Percentiles rank a stretch among this genome's conserved stretches.
phyloP scores from a whole-genome alignment of 2,888 invertebrate species.

The Didymodactylos carnosus region DNA sequence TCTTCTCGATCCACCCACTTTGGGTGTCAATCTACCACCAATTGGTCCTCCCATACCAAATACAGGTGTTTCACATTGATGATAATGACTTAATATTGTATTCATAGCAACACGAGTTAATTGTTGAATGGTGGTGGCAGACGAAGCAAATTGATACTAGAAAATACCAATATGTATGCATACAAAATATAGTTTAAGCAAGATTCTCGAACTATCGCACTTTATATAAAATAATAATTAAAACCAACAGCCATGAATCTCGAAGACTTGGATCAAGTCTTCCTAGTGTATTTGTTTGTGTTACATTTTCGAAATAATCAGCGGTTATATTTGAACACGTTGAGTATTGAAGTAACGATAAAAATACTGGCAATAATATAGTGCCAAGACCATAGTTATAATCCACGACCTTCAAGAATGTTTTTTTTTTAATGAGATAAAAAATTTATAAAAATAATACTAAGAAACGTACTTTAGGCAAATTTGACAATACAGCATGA shows the following conservation, averaged over 20 bases:
- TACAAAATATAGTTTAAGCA: too few species aligned
- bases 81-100: not conserved
- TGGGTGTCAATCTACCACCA: not conserved
- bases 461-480: slow-evolving; percentile 50
- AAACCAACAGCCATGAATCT: slow-evolving; percentile 72
- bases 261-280: slow-evolving; percentile 64
- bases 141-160: not conserved
- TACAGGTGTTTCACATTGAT: not conserved
- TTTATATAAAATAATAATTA: slow-evolving; percentile 83
- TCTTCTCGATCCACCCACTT: not conserved
- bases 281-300: slow-evolving; percentile 61
- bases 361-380: slow-evolving; percentile 60
- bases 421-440: not conserved
- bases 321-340: slow-evolving; percentile 32
- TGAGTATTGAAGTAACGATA: slow-evolving; percentile 57
- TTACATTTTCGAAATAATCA: not conserved
- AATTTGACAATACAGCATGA: slow-evolving; percentile 75
- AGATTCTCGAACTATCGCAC: too few species aligned
- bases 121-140: not conserved
- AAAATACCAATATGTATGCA: not conserved
- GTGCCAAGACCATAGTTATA: slow-evolving; percentile 84
- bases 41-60: not conserved
- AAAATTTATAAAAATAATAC: not conserved
- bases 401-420: slow-evolving; percentile 48
- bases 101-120: not conserved